Percentiles rank a stretch among this genome's conserved stretches.
Conservation (phyloP, 2,113 vertebrate genomes). For the Cavia porcellus region DNA sequence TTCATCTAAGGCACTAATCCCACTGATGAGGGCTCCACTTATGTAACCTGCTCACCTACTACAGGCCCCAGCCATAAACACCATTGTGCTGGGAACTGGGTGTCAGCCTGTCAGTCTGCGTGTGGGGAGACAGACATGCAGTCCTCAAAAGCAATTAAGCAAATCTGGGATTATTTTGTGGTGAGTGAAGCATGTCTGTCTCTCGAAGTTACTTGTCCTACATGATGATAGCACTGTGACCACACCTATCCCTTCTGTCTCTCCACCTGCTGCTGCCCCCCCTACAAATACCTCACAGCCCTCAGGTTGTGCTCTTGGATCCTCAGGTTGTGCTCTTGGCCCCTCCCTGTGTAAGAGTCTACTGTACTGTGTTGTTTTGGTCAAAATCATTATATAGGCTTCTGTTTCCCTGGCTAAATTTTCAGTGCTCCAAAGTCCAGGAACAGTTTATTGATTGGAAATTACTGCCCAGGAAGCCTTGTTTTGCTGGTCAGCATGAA, state of each 20-base stretch:
- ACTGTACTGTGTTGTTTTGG: neutral
- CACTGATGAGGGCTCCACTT: neutral
- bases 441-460: neutral
- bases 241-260: neutral
- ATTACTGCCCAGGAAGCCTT: neutral
- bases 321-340: neutral
- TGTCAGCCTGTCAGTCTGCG: neutral
- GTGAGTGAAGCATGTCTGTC: neutral
- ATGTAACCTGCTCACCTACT: neutral
- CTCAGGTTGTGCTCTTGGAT: neutral
- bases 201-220: neutral
- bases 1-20: neutral
- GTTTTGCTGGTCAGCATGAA: neutral
- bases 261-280: neutral
- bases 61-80: neutral
- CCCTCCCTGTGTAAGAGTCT: neutral
- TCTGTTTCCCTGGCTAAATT: neutral
- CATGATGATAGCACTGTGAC: neutral
- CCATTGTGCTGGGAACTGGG: neutral
- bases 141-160: neutral
- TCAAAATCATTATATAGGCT: neutral
- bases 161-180: neutral
- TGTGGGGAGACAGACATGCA: neutral
- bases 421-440: neutral
- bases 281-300: neutral